phyloP scores from a whole-genome alignment of 2,888 invertebrate genomes.

The Bembecia ichneumoniformis region DNA sequence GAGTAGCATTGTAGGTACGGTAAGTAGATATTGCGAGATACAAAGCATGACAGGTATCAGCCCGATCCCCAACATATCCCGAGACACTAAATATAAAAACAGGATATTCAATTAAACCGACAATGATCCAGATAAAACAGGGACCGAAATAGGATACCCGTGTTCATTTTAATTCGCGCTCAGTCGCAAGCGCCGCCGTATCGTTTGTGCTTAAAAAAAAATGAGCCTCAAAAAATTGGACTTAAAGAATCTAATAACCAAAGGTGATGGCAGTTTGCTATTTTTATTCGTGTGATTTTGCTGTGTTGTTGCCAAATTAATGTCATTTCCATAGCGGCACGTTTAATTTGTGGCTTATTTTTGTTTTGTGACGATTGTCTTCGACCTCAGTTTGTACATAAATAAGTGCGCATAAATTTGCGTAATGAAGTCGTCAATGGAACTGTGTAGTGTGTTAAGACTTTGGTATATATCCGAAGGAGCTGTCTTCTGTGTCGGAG shows the following conservation, averaged over 20 bases:
- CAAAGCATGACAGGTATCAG: constrained; percentile 12
- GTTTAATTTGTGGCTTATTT: no score
- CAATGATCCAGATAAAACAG: constrained; percentile 61
- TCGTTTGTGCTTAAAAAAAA: constrained; percentile 16
- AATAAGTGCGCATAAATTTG: no score
- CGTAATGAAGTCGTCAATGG: no score
- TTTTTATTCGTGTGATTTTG: constrained; percentile 16
- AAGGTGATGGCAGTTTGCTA: constrained; percentile 24
- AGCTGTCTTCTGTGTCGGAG: no score
- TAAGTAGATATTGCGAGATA: no score
- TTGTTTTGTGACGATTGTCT: no score
- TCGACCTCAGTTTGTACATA: no score
- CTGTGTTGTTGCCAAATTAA: constrained; percentile 23
- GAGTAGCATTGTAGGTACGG: no score
- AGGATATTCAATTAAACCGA: constrained; percentile 66
- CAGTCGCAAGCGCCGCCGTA: constrained; percentile 18
- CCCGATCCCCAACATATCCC: constrained; percentile 14
- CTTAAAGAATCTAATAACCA: constrained; percentile 32
- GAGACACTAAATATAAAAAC: constrained; percentile 57
- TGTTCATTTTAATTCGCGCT: constrained; percentile 41
- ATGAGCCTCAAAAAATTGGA: constrained; percentile 46
- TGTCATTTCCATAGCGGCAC: constrained; percentile 10
- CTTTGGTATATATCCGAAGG: no score
- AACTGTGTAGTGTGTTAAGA: no score
- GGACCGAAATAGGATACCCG: constrained; percentile 58